Evolutionary conservation across 23 tunicate genomes (phyloP).

Genomic region (Ascidia mentula): DNA sequence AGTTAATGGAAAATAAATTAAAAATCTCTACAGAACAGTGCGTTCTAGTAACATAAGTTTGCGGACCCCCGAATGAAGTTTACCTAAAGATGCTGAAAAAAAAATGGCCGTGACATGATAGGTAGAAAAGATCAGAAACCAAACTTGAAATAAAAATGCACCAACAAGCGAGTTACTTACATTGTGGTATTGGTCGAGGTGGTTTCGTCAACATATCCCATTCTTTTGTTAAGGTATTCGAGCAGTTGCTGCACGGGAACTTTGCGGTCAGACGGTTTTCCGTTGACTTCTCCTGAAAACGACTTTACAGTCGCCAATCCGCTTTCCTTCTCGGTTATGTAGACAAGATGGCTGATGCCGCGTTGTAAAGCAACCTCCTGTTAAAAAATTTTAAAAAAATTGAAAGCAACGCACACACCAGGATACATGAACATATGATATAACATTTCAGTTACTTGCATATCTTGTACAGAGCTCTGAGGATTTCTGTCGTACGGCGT

Average conservation of each 20-base stretch:
- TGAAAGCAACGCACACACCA: no score
- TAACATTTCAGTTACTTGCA: no score
- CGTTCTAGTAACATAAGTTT: no score
- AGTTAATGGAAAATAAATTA: no score
- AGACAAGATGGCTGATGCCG: constrained; percentile 60
- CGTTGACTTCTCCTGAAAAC: constrained; percentile 24
- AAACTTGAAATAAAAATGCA: no score
- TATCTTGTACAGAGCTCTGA: constrained; percentile 27
- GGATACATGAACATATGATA: no score
- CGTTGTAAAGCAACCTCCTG: constrained; percentile 57
- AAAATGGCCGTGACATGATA: no score
- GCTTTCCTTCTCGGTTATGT: constrained; percentile 51
- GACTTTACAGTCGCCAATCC: constrained; percentile 31
- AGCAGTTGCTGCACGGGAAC: constrained; percentile 45
- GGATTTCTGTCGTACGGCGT: constrained; percentile 47
- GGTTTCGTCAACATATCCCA: constrained; percentile 33
- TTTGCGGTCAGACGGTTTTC: constrained; percentile 37
- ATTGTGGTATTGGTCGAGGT: neutral
- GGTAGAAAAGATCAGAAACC: no score
- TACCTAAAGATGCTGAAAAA: no score
- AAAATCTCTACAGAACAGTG: no score
- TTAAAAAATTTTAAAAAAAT: no score
- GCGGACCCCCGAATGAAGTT: no score
- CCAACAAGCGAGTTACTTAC: neutral
- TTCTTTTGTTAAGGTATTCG: constrained; percentile 38